Base-by-base conservation (phyloP, 2,113 vertebrate species). In the Holacanthus passer region DNA sequence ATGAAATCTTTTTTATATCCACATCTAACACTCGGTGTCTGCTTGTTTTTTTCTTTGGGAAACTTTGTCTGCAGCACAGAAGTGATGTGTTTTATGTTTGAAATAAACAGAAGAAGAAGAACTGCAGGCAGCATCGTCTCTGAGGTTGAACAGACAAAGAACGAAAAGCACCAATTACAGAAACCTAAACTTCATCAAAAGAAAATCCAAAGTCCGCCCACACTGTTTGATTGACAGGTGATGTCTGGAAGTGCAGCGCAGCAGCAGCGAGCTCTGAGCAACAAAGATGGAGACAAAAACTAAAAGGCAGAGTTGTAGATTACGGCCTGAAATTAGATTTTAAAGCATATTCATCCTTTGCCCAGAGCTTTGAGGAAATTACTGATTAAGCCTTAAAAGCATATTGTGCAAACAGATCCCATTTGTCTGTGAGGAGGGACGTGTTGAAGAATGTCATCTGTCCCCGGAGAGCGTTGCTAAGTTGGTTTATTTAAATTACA, bases 401-500 rank as follows among this genome's bases (percentile, higher is more conserved):
- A 13, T 64, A 79, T 77, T 37, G 50, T 66, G 77, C 68, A 64
- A 79, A 87, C 17, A n/a, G 14, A 12, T 77, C 55, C 20, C 41
- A 27, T 78, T 76, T 39, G 27, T 58, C 11, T 75, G 31, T 43
- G 5, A 29, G 35, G 65, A 43, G 10, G n/a, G 50, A 39, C 7
- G 17, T 39, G 7, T 63, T 87, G 19, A 66, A 48, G 62, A 39
- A 13, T 39, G 64, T 53, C 48, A 47, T 65, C 3, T 13, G 35
- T 77, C 87, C 84, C 73, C 70, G 11, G 81, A 7, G 79, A 90
- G 47, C 2, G 19, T n/a, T 5, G 10, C 64, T 27, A 8, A 35
- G 52, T 73, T 24, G 67, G 62, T 88, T 89, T 86, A 75, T 86
- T 73, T 86, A 68, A 89, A 58, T 65, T 83, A 53, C 6, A 45